Percentiles rank a stretch among this genome's conserved stretches.
These are phyloP conservation scores for Percopsis omiscomaycus DNA, from an alignment of 2,797 vertebrate species.

Conservation along the genomic window DNA sequence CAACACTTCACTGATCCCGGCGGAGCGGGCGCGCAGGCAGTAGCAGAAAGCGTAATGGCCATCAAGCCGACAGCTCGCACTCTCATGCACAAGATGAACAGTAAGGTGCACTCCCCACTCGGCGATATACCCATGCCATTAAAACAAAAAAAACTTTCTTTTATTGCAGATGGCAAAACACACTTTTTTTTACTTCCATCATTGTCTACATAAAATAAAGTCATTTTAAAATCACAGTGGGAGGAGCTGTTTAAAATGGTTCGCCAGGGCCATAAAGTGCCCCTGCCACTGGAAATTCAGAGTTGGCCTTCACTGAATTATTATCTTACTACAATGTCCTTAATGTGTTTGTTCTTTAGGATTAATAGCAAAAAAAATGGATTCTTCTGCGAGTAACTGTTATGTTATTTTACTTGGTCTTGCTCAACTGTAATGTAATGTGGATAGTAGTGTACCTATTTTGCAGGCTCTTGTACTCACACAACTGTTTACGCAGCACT, in stretches of 20 bases:
- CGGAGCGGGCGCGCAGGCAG: constrained; percentile 65
- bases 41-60: constrained; percentile 75
- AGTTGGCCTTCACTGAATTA: constrained; percentile 39
- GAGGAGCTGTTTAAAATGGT: constrained; percentile 63
- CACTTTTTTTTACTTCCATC: constrained; percentile 55
- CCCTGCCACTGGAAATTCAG: constrained; percentile 47
- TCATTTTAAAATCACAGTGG: constrained; percentile 71
- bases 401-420: constrained; percentile 36
- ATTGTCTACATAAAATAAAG: constrained; percentile 60
- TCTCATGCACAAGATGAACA: constrained; percentile 65
- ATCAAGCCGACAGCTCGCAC: constrained; percentile 72
- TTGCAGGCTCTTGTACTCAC: background rate
- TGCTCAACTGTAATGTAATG: constrained; percentile 7
- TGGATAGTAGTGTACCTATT: constrained; percentile 8
- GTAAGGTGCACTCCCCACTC: constrained; percentile 68
- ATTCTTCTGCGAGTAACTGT: too few relatives aligned
- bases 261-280: constrained; percentile 55
- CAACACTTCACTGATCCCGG: constrained; percentile 79
- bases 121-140: constrained; percentile 56
- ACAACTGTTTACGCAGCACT: background rate
- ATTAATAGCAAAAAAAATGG: too few relatives aligned
- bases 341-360: constrained; percentile 55
- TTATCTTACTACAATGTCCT: constrained; percentile 39
- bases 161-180: constrained; percentile 71
- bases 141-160: constrained; percentile 54